phyloP scores from a whole-genome alignment of 2,113 vertebrate species.

The Aptenodytes patagonicus region DNA sequence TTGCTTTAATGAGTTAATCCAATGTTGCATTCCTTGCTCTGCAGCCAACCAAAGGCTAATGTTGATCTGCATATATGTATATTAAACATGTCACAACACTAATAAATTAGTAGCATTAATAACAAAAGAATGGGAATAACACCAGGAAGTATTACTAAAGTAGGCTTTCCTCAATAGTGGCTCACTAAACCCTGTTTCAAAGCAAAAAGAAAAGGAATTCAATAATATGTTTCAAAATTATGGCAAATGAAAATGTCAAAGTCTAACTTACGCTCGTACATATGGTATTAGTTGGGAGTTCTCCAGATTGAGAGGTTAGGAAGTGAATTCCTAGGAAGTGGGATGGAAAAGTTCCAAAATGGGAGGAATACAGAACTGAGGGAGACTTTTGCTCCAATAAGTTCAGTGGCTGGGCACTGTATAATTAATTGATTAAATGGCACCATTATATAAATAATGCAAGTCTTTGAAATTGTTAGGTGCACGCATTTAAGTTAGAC shows the following conservation, averaged over 20 bases:
- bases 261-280: accelerated
- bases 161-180: background rate
- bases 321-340: background rate
- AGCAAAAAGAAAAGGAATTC: background rate
- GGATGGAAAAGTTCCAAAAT: background rate
- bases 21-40: background rate
- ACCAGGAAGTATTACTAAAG: background rate
- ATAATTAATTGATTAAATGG: background rate
- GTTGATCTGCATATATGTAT: background rate
- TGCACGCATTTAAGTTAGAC: background rate
- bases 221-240: background rate
- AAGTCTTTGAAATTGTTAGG: background rate
- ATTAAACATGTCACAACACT: background rate
- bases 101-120: background rate
- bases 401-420: background rate
- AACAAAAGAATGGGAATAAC: background rate
- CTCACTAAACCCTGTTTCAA: background rate
- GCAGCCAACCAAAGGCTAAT: background rate
- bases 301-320: background rate
- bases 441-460: background rate
- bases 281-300: background rate
- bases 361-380: background rate
- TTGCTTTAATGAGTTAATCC: background rate
- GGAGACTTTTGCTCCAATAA: background rate
- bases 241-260: background rate